Evolutionary conservation across 2,888 invertebrate species (phyloP), one percentile per base, ranked within the genome.

Genomic region (Polydrusus cervinus): DNA sequence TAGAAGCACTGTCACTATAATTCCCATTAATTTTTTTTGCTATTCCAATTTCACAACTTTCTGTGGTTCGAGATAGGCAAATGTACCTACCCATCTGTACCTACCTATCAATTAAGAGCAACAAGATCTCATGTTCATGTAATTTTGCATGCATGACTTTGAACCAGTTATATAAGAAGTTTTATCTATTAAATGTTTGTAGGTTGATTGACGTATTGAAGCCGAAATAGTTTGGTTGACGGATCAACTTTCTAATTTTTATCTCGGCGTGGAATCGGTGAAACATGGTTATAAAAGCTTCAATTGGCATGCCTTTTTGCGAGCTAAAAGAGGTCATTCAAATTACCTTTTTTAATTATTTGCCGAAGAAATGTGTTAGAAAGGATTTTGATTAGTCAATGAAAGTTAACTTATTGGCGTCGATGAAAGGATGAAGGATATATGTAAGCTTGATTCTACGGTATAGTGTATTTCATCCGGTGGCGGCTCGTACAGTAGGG

Each of bases 141-240:
- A 57, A 57, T 38, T 57, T 60, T 14, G 57, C 57, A 38, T 14
- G 57, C 38, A 60, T 60, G 38, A 38, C 57, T 60, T 60, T 60
- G 57, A 60, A 60, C 57, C 57, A 38, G 57, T 60, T 60, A 60
- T 60, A 60, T 60, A 60, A 60, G 57, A 60, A 8, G 38, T 60
- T 60, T 60, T 60, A 38, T 16, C 38, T 16, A 38, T 60, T 38
- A 60, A 60, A 60, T 60, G 57, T 60, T 60, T 60, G 57, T 60
- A 60, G 57, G 57, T 60, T 60, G 57, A 60, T 60, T 60, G 57
- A 38, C 57, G 38, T 60, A 60, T 60, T 18, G 57, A 38, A 60
- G 38, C 38, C 38, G 57, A 38, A 60, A 60, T 60, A 16, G 38
- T n/a, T 47, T n/a, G 38, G 57, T 53, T 60, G 57, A 60, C 16